These are phyloP conservation scores for Nomada fabriciana DNA, from an alignment of 2,888 invertebrate genomes.

Conservation along the genomic window DNA sequence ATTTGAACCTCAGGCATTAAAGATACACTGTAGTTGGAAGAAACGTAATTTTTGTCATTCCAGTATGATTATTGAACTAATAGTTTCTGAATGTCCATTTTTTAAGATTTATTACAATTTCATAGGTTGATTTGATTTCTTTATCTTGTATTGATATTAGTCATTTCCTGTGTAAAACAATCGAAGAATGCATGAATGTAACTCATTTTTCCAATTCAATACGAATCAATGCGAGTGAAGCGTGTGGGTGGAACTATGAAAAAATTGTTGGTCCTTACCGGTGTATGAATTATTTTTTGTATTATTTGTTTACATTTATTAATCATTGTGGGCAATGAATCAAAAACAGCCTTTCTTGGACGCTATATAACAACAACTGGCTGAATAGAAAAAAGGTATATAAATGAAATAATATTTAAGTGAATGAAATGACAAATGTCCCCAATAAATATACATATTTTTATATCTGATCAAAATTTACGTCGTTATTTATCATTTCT, in stretches of 20 bases:
- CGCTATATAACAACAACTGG: conserved; percentile 22
- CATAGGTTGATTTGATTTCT: conserved; percentile 1
- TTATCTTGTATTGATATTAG: conserved; percentile 30
- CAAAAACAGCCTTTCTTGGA: conserved; percentile 3
- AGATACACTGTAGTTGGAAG: background rate
- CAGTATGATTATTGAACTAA: background rate
- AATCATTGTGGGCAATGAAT: conserved; percentile 27
- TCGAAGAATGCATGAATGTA: conserved; percentile 21
- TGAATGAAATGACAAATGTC: background rate
- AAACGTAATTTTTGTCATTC: background rate
- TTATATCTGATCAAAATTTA: background rate
- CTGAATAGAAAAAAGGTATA: conserved; percentile 30
- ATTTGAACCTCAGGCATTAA: background rate
- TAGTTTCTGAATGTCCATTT: background rate
- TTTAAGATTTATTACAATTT: background rate
- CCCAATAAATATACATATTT: background rate
- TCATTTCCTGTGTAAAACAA: conserved; percentile 17
- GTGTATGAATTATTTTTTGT: conserved; percentile 13
- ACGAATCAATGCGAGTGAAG: conserved; percentile 11
- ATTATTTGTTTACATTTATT: conserved; percentile 7
- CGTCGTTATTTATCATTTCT: background rate
- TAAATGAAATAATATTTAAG: conserved; percentile 1
- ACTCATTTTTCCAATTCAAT: conserved; percentile 22
- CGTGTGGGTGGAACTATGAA: conserved; percentile 19
- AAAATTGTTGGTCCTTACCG: background rate